These are phyloP conservation scores for Aldrovandia affinis DNA, from an alignment of 2,797 vertebrate species.

Conservation along the genomic window DNA sequence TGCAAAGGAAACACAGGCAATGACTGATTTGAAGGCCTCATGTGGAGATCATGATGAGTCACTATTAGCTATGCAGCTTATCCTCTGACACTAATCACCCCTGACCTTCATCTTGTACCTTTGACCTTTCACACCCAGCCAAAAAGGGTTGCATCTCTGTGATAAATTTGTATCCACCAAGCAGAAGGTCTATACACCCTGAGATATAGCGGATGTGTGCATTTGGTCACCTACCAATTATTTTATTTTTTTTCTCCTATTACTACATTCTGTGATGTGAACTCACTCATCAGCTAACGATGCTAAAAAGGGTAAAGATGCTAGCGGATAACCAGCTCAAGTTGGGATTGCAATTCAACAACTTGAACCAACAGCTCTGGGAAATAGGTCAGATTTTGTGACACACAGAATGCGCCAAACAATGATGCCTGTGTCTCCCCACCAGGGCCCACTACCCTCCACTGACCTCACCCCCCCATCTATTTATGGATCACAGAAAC, in stretches of 20 bases:
- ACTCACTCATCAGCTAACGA: not conserved
- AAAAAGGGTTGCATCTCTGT: not conserved
- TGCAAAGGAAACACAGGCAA: too few species aligned
- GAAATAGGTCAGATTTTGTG: not conserved
- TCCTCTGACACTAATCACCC: not conserved
- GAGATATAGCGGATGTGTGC: not conserved
- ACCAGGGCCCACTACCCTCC: not conserved
- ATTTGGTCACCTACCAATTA: not conserved
- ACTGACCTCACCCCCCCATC: constrained; percentile 14
- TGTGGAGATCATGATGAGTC: not conserved
- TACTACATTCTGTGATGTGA: not conserved
- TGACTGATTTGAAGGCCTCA: too few species aligned
- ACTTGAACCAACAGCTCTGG: not conserved
- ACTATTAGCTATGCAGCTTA: not conserved
- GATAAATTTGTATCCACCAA: not conserved
- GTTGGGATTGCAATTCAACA: too few species aligned
- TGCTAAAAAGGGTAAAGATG: not conserved
- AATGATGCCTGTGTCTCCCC: not conserved
- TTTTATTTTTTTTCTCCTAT: not conserved
- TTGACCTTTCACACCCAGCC: not conserved
- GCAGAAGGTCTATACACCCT: not conserved
- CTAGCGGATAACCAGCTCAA: too few species aligned
- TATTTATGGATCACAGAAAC: constrained; percentile 44
- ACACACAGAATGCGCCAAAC: not conserved
- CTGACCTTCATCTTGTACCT: not conserved